phyloP scores from a whole-genome alignment of 2,113 vertebrate species.

The Numenius arquata region DNA sequence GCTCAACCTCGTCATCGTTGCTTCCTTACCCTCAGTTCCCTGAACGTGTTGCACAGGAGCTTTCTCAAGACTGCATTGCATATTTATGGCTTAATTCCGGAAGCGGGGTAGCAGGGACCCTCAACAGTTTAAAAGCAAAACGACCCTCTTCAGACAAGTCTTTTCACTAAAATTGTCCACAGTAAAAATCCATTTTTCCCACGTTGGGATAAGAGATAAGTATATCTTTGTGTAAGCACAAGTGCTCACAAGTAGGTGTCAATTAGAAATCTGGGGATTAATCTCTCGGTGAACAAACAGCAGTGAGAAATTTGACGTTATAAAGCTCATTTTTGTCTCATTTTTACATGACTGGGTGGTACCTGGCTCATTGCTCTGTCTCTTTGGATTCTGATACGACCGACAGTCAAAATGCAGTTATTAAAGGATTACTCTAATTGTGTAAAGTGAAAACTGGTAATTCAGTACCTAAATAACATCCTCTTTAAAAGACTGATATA shows the following conservation, averaged over 20 bases:
- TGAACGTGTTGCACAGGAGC: not conserved
- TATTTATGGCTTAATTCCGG: not conserved
- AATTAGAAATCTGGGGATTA: not conserved
- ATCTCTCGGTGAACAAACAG: not conserved
- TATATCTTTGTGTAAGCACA: not conserved
- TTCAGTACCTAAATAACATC: slow-evolving; percentile 9
- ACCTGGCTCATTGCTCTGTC: not conserved
- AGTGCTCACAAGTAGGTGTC: not conserved
- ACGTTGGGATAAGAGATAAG: not conserved
- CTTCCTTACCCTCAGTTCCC: not conserved
- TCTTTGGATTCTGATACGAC: not conserved
- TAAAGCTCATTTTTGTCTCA: not conserved
- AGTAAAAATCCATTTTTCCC: not conserved
- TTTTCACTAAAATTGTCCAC: not conserved
- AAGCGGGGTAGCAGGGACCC: not conserved
- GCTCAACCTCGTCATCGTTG: not conserved
- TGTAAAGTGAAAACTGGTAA: slow-evolving; percentile 10
- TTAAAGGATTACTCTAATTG: slow-evolving; percentile 44
- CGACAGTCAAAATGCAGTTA: not conserved
- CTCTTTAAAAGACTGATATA: not conserved
- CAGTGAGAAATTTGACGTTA: not conserved
- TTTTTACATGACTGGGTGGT: not conserved
- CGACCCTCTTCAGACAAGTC: not conserved
- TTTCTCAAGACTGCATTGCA: not conserved
- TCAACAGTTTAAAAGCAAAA: not conserved